phyloP scores from a whole-genome alignment of 2,888 invertebrate genomes.

The Sarcophaga subvicina region DNA sequence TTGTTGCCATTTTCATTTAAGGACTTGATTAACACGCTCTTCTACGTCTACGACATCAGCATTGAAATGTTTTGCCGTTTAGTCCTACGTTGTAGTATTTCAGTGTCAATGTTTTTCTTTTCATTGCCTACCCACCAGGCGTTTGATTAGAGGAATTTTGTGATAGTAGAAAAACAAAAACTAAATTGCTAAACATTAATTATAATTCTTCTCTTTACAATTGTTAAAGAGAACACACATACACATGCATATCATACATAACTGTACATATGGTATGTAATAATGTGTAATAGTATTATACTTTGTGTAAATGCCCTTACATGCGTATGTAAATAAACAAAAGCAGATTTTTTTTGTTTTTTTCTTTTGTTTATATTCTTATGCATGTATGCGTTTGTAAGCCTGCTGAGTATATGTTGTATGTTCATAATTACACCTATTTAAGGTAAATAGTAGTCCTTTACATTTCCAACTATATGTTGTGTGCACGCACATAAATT shows the following conservation, averaged over 20 bases:
- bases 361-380: not conserved
- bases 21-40: slow-evolving; percentile 19
- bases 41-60: not conserved
- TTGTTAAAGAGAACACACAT: too few species aligned
- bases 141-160: slow-evolving; percentile 29
- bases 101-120: not conserved
- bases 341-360: not conserved
- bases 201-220: slow-evolving; percentile 38
- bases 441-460: slow-evolving; percentile 46
- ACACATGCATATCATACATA: too few species aligned
- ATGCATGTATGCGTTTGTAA: slow-evolving; percentile 19
- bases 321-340: not conserved
- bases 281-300: not conserved
- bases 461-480: not conserved
- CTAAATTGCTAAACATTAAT: slow-evolving; percentile 60
- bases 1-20: slow-evolving; percentile 19
- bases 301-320: too few species aligned
- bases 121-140: not conserved
- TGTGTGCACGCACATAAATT: not conserved
- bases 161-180: slow-evolving; percentile 39
- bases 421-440: slow-evolving; percentile 63
- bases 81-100: not conserved
- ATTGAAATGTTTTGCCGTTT: not conserved
- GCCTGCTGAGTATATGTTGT: not conserved
- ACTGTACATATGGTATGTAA: not conserved